phyloP scores from a whole-genome alignment of 2,797 vertebrate genomes.

The Falco berigora region DNA sequence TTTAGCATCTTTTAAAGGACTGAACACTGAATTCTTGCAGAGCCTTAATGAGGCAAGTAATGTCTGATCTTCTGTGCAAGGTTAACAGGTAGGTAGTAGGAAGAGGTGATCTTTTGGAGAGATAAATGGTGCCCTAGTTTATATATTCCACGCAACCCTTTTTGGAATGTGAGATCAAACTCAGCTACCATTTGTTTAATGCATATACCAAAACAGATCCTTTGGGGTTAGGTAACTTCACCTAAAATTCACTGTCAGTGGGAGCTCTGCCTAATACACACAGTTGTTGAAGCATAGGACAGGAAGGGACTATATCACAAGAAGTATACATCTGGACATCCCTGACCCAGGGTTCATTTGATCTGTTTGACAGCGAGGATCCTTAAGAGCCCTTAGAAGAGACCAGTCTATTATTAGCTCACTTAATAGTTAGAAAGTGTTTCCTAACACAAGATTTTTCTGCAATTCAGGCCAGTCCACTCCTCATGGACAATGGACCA shows the following conservation, averaged over 20 bases:
- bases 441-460: not conserved
- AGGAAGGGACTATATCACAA: not conserved
- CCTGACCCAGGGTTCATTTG: not conserved
- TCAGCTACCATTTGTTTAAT: not conserved
- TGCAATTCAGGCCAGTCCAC: not conserved
- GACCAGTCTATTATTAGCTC: not conserved
- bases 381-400: not conserved
- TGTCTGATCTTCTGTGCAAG: not conserved
- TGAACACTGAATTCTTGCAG: not conserved
- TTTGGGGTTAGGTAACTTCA: not conserved
- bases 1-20: constrained; percentile 42
- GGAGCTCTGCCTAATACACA: not conserved
- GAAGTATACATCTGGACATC: not conserved
- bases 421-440: not conserved
- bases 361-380: not conserved
- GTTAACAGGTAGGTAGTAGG: not conserved
- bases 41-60: not conserved
- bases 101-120: not conserved
- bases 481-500: not conserved
- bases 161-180: not conserved
- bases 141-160: not conserved
- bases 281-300: not conserved
- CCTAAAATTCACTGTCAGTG: not conserved
- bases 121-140: not conserved
- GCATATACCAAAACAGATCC: not conserved